Percentiles rank a stretch among this genome's conserved stretches.
Evolutionary conservation across 2,113 vertebrate species (phyloP).

Genomic region (Triplophysa dalaica): DNA sequence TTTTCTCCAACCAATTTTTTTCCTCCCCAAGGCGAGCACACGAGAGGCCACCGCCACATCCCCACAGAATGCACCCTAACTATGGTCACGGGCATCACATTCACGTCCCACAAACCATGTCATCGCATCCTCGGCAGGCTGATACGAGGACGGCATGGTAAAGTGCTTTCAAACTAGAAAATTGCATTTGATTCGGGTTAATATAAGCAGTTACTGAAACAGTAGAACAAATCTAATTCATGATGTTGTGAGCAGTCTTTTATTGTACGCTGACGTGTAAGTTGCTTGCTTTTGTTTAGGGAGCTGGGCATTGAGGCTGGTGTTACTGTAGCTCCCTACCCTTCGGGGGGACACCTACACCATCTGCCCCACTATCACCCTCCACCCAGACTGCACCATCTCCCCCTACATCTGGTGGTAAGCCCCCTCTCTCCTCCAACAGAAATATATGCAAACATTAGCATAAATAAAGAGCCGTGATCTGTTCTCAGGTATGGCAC

Average conservation of each 20-base stretch:
- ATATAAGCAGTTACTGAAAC: too few relatives aligned
- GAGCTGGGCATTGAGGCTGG: constrained; percentile 96
- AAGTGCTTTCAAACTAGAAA: not conserved
- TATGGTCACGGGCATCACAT: constrained; percentile 99
- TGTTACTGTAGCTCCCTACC: constrained; percentile 90
- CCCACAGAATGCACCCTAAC: constrained; percentile 98
- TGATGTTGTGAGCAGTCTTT: not conserved
- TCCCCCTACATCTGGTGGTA: constrained; percentile 96
- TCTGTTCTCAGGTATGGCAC: constrained; percentile 56
- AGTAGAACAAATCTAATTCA: too few relatives aligned
- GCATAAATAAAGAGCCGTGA: constrained; percentile 61
- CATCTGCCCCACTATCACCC: constrained; percentile 95
- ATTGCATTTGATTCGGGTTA: not conserved
- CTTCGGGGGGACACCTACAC: constrained; percentile 91
- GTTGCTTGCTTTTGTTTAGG: constrained; percentile 69
- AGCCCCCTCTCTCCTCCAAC: constrained; percentile 53
- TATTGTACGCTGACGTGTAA: not conserved
- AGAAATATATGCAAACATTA: constrained; percentile 58
- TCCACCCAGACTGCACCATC: constrained; percentile 94
- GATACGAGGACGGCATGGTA: constrained; percentile 95
- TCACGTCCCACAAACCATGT: constrained; percentile 99
- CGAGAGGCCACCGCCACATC: constrained; percentile 95
- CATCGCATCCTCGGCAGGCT: constrained; percentile 93
- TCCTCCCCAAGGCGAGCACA: constrained; percentile 84
- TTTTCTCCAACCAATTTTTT: not conserved